These are phyloP conservation scores for Phalanger gymnotis DNA, from an alignment of 2,797 vertebrate genomes.

Conservation along the genomic window DNA sequence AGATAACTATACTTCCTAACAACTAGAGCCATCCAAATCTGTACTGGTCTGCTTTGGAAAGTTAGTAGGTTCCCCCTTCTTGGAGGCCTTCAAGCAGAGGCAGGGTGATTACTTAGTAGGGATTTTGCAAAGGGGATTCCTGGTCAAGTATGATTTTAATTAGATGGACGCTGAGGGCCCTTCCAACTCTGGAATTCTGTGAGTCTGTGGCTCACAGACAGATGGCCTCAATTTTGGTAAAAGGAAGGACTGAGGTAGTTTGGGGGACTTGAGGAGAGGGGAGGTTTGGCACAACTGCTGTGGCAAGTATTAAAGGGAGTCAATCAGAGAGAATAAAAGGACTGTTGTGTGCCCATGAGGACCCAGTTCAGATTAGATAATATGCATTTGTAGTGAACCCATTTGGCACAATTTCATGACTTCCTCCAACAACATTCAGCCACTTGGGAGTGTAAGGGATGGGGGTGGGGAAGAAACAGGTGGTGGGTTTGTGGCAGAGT, in stretches of 20 bases:
- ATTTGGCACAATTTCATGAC: neutral
- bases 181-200: neutral
- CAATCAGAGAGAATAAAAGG: constrained; percentile 12
- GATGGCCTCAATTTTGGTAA: constrained; percentile 7
- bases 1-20: neutral
- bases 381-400: constrained; percentile 17
- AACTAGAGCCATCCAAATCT: neutral
- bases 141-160: neutral
- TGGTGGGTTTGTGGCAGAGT: neutral
- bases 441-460: neutral
- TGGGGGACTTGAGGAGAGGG: neutral
- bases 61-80: neutral
- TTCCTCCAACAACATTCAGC: constrained; percentile 16
- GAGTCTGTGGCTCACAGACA: neutral
- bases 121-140: neutral
- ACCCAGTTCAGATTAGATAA: constrained; percentile 2
- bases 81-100: neutral
- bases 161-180: neutral
- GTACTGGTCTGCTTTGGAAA: neutral
- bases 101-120: neutral
- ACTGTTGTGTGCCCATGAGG: neutral
- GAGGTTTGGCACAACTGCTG: constrained; percentile 6
- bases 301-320: neutral
- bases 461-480: neutral
- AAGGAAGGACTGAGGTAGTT: neutral